phyloP scores from a whole-genome alignment of 2,888 invertebrate genomes.

The Lordiphosa fenestrarum region DNA sequence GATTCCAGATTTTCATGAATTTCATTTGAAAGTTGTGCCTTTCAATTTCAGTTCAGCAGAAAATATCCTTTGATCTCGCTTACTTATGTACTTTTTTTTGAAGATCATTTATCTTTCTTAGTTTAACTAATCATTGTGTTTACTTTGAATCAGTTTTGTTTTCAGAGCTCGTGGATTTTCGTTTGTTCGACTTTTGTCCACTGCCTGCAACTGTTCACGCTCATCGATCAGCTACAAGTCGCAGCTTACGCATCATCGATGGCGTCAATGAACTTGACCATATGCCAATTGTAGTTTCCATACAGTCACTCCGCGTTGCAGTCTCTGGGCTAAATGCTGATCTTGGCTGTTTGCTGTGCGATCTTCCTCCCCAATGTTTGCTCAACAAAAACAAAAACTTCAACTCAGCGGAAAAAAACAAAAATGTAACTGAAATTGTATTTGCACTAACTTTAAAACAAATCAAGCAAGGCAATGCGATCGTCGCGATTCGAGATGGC shows the following conservation, averaged over 20 bases:
- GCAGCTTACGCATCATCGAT: conserved; percentile 1
- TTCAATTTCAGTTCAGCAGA: no score
- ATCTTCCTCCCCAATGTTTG: conserved; percentile 44
- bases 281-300: conserved; percentile 15
- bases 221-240: conserved; percentile 3
- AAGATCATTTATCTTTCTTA: no score
- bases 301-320: conserved; percentile 5
- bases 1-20: no score
- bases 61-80: no score
- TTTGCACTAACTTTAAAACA: conserved; percentile 52
- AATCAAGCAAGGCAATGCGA: conserved; percentile 38
- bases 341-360: conserved; percentile 46
- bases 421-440: conserved; percentile 67
- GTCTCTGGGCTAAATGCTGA: conserved; percentile 29
- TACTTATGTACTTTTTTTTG: no score
- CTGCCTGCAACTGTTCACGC: not conserved
- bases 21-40: no score
- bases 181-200: not conserved
- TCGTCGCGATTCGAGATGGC: conserved; percentile 10
- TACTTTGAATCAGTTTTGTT: no score
- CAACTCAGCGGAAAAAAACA: conserved; percentile 15
- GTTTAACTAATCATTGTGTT: no score
- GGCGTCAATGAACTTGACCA: conserved; percentile 55
- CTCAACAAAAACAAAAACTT: conserved; percentile 55
- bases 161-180: no score